Evolutionary conservation across 2,797 vertebrate species (phyloP).

Genomic region (Peromyscus aztecus): DNA sequence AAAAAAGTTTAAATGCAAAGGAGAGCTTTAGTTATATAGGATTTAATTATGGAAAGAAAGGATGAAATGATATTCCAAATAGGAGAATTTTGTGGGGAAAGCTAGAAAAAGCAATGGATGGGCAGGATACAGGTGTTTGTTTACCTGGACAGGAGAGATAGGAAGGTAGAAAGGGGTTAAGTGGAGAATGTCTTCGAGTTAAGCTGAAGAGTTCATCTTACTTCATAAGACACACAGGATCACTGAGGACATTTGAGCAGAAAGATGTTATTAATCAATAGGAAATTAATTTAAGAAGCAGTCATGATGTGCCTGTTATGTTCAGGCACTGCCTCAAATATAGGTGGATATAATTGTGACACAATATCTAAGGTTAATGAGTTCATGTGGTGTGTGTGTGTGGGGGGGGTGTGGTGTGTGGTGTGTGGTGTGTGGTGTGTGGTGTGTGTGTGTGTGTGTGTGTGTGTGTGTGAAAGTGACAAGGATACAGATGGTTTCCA

Average conservation of each 20-base stretch:
- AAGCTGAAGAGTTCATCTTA: background rate
- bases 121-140: background rate
- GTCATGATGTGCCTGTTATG: background rate
- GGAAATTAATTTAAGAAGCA: slow-evolving; percentile 7
- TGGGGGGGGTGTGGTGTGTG: too few relatives aligned
- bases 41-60: background rate
- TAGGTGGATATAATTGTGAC: background rate
- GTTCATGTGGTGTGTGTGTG: background rate
- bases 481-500: background rate
- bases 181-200: background rate
- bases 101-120: background rate
- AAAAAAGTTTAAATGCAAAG: background rate
- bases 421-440: background rate
- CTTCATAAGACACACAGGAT: background rate
- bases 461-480: background rate
- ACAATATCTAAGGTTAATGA: background rate
- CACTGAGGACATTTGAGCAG: background rate
- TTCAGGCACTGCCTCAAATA: background rate
- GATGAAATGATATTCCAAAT: background rate
- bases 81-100: background rate
- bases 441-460: too few relatives aligned
- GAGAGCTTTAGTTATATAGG: background rate
- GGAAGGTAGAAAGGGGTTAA: background rate
- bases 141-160: background rate
- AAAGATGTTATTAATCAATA: background rate